Evolutionary conservation across 2,113 vertebrate genomes (phyloP), one percentile per base, ranked within the genome.

Genomic region (Girardinichthys multiradiatus): DNA sequence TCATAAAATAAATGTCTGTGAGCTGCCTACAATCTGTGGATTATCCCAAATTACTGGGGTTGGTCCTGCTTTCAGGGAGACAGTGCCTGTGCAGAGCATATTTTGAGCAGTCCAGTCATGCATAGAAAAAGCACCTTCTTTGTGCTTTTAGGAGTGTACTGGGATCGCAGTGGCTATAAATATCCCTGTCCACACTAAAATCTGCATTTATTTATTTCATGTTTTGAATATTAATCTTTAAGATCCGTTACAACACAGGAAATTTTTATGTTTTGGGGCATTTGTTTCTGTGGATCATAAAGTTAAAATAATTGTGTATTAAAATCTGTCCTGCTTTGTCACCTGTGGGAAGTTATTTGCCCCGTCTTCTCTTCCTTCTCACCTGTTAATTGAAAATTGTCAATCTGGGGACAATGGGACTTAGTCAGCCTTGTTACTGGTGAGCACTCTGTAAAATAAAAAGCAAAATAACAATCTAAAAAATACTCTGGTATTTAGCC

Each of bases 1-100:
- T 87, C 72, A 83, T 87, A 76, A 90, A 88, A 88, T 81, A 88
- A 92, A 89, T 74, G 87, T 89, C 85, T 89, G 86, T 82, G 83
- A 79, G 85, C 76, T 75, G 87, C 75, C 86, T 75, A 59, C 85
- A 89, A 85, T 89, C 77, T 85, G 83, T 84, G 85, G 89, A 92
- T 90, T 89, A 88, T 86, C 84, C 63, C 73, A 60, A 88, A 80
- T 87, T 84, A 77, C 70, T 80, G 74, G 74, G 78, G 70, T 19
- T 75, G 86, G 80, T 86, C 79, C 87, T 91, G 85, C 72, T 62
- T 12, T 54, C 45, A 0, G 31, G 8, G 71, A 89, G 87, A 90
- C 89, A 88, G 88, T 76, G 57, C 14, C 15, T 14, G 57, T 72
- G 4, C 42, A 57, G 68, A 58, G 33, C 63, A 24, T 4, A 31